These are phyloP conservation scores for Dendronephthya gigantea DNA, from an alignment of 64 coral and sea anemone species.

Conservation along the genomic window DNA sequence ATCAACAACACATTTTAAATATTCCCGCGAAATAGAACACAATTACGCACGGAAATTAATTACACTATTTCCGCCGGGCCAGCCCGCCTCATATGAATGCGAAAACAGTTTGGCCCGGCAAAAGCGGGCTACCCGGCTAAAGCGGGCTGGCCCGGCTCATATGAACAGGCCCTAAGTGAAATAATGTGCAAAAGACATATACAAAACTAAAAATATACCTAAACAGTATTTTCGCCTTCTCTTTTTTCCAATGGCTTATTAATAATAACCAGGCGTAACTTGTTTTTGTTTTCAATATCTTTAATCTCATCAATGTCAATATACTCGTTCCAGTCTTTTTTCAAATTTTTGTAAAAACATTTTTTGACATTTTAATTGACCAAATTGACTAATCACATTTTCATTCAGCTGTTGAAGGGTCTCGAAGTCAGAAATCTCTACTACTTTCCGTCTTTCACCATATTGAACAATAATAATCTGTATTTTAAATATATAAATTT, in stretches of 20 bases:
- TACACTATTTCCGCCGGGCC: too few species aligned
- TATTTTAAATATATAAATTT: too few species aligned
- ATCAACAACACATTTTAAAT: too few species aligned
- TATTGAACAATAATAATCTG: not conserved
- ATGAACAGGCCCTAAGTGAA: too few species aligned
- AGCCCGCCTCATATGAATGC: too few species aligned
- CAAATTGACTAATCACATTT: not conserved
- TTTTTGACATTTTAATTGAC: not conserved
- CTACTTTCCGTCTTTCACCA: not conserved
- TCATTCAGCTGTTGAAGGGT: not conserved
- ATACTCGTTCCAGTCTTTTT: not conserved
- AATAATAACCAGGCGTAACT: not conserved
- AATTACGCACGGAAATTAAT: too few species aligned
- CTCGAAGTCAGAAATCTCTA: not conserved
- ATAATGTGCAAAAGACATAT: too few species aligned
- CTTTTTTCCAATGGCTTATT: not conserved
- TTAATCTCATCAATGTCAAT: not conserved
- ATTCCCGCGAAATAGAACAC: too few species aligned
- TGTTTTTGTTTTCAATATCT: not conserved
- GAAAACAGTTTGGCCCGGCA: too few species aligned
- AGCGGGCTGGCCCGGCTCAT: too few species aligned
- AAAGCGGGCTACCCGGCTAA: too few species aligned
- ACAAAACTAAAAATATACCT: too few species aligned
- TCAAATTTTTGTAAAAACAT: not conserved
- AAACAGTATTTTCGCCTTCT: not conserved